phyloP scores from a whole-genome alignment of 2,113 vertebrate genomes.

The Tauraco erythrolophus region DNA sequence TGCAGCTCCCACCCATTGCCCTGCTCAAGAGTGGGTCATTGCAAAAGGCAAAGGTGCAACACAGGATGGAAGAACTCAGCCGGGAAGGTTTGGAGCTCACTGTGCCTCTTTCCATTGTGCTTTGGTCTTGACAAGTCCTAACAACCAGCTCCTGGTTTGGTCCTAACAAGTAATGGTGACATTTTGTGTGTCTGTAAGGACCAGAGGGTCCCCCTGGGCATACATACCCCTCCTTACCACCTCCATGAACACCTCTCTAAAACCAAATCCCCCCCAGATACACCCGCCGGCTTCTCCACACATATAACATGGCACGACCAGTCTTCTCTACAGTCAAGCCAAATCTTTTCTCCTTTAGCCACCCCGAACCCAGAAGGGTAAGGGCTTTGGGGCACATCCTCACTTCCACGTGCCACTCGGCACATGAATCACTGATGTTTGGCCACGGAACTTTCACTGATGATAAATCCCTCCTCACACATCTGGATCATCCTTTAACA shows the following conservation, averaged over 20 bases:
- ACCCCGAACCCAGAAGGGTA: neutral
- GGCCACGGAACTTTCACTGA: neutral
- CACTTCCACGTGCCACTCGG: neutral
- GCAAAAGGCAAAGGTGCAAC: neutral
- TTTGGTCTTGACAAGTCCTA: neutral
- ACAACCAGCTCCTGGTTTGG: neutral
- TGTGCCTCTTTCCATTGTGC: neutral
- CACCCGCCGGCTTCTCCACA: neutral
- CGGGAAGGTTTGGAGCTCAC: accelerated
- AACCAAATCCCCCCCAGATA: neutral
- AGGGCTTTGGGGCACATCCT: accelerated
- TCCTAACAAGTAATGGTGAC: neutral
- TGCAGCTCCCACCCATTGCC: neutral
- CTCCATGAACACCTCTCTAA: neutral
- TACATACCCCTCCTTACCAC: neutral
- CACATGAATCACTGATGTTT: neutral
- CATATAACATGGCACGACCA: neutral
- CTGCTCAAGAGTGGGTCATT: neutral
- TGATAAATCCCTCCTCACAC: neutral
- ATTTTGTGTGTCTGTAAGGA: neutral
- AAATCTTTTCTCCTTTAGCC: neutral
- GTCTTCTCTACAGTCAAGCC: neutral
- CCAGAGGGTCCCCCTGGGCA: neutral
- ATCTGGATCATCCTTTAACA: neutral
- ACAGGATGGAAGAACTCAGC: neutral